These are phyloP conservation scores for Reinhardtius hippoglossoides DNA, from an alignment of 2,113 vertebrate species.

Conservation along the genomic window DNA sequence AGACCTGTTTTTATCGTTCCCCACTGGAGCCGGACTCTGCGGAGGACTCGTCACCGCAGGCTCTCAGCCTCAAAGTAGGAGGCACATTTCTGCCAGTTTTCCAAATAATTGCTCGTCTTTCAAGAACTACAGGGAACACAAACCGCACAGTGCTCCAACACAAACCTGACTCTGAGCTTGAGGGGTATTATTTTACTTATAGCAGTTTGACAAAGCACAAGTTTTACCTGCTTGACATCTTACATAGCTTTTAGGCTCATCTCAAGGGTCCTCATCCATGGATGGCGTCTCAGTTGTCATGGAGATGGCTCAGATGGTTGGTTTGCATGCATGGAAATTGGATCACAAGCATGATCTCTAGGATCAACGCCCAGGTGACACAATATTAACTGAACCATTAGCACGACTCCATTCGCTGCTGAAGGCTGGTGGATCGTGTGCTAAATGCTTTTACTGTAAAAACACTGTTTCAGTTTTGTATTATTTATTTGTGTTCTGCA, in stretches of 20 bases:
- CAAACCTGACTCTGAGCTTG: not conserved
- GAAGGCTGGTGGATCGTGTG: too few species aligned
- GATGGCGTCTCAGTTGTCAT: too few species aligned
- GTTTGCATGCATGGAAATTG: not conserved
- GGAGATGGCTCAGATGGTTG: too few species aligned
- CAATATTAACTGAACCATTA: too few species aligned
- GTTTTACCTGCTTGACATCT: not conserved
- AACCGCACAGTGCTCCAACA: not conserved
- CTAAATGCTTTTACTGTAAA: too few species aligned
- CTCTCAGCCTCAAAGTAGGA: conserved; percentile 86
- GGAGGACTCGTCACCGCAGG: conserved; percentile 23
- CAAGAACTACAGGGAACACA: not conserved
- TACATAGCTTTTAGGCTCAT: not conserved
- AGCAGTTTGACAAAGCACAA: too few species aligned
- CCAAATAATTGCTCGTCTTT: conserved; percentile 1
- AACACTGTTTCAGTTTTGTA: too few species aligned
- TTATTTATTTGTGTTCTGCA: too few species aligned
- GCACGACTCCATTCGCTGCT: too few species aligned
- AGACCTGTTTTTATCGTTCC: conserved; percentile 32
- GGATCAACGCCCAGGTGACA: not conserved
- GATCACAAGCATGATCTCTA: not conserved
- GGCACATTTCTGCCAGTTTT: conserved; percentile 23
- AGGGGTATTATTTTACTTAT: not conserved
- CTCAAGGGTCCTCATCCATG: not conserved
- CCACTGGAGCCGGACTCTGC: conserved; percentile 27